These are phyloP conservation scores for Protodeltote pygarga DNA, from an alignment of 2,888 invertebrate genomes.

Conservation along the genomic window DNA sequence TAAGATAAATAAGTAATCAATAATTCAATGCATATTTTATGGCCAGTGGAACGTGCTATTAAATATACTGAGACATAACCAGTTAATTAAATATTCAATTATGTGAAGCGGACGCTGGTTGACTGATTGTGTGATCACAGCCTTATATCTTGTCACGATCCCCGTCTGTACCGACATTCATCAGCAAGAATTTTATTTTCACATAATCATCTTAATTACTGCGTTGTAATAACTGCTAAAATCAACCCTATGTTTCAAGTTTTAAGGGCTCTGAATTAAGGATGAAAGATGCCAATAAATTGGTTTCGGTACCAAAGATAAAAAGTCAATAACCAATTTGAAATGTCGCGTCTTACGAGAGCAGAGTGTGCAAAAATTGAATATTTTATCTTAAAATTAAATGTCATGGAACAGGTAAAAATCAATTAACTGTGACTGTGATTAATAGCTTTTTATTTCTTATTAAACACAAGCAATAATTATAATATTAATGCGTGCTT, in stretches of 20 bases:
- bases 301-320: slow-evolving; percentile 32
- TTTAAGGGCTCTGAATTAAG: slow-evolving; percentile 1
- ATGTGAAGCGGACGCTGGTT: slow-evolving; percentile 39
- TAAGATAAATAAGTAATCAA: neutral
- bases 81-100: slow-evolving; percentile 49
- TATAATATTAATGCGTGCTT: neutral
- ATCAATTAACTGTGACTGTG: slow-evolving; percentile 35
- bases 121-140: slow-evolving; percentile 43
- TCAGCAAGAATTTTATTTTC: slow-evolving; percentile 10
- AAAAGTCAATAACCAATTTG: slow-evolving; percentile 49
- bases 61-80: slow-evolving; percentile 19
- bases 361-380: slow-evolving; percentile 19
- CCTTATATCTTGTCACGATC: slow-evolving; percentile 43
- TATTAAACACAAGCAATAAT: slow-evolving; percentile 10
- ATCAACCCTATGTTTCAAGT: neutral
- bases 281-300: neutral
- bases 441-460: slow-evolving; percentile 35
- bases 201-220: slow-evolving; percentile 7
- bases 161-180: slow-evolving; percentile 10
- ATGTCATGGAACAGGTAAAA: slow-evolving; percentile 29
- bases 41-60: slow-evolving; percentile 14
- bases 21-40: slow-evolving; percentile 7
- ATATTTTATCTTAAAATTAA: slow-evolving; percentile 28
- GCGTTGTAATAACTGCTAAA: neutral
- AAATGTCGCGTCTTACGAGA: slow-evolving; percentile 34